Evolutionary conservation across 2,113 vertebrate species (phyloP), one percentile per base, ranked within the genome.

Genomic region (Spizaetus ornatus): DNA sequence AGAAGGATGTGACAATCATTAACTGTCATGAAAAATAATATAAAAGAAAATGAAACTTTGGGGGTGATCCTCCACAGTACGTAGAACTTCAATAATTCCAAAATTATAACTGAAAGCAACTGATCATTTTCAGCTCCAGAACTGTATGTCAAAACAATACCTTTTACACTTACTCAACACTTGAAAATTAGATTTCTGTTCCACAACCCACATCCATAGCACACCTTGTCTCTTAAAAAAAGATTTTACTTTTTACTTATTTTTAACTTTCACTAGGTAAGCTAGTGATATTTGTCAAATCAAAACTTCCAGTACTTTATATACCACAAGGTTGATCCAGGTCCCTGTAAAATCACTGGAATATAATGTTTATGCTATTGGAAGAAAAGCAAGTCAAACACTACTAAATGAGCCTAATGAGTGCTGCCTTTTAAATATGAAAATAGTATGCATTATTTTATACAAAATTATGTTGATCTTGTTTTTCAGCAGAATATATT

Each of bases 401-500:
- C 32, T 29, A 14, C 29, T n/a, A 38, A 50, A 32, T 16, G 13
- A 48, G 13, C 8, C 42, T 27, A 58, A 38, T 6, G 11, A 86
- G 18, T 4, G 5, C 7, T 9, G 1, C 0, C n/a, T 38, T 40
- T 6, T 11, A 36, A 27, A 12, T 10, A 36, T 56, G 79, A 69
- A 65, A 55, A 34, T 1, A 27, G 12, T 0, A 52, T 26, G 16
- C 3, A 4, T 5, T 10, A 6, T 10, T 48, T 52, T 2, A 14
- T 0, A 40, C 5, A 38, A 63, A n/a, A 34, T 17, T 6, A 5
- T 6, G 32, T 6, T 36, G 52, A 13, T 48, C 1, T 20, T 67
- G 0, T 27, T 16, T 82, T 90, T 67, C 6, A 87, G 55, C 32
- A 87, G 34, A 34, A 61, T 43, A 13, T 5, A 4, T 10, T 26